A percentile compares a stretch with the other conserved stretches of the same genome.
phyloP scores from a whole-genome alignment of 23 tunicate species.

The Botrylloides violaceus region DNA sequence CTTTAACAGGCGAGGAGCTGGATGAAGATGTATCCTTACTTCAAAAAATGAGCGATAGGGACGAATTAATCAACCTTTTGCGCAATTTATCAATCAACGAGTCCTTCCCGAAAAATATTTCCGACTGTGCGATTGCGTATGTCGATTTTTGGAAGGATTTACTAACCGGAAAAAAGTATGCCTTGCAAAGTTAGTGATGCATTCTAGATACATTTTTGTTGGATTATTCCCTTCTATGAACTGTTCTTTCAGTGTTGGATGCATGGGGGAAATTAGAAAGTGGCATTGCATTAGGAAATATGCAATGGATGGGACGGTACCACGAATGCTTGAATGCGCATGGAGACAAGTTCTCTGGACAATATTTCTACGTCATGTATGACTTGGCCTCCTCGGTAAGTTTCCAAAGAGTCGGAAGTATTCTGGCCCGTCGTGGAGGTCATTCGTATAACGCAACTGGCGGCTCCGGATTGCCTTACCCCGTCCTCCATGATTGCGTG shows the following conservation, averaged over 20 bases:
- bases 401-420: too few species aligned
- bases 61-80: not conserved
- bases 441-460: too few species aligned
- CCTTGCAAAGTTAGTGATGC: not conserved
- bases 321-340: slow-evolving; percentile 5
- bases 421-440: too few species aligned
- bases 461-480: too few species aligned
- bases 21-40: too few species aligned
- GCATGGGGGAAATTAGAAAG: not conserved
- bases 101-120: not conserved
- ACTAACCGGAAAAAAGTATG: not conserved
- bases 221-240: not conserved
- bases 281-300: not conserved
- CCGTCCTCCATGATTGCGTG: too few species aligned
- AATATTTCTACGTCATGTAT: not conserved
- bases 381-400: too few species aligned
- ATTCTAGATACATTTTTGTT: not conserved
- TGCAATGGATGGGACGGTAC: slow-evolving; percentile 11
- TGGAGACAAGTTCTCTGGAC: slow-evolving; percentile 5
- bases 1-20: too few species aligned
- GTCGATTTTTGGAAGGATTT: not conserved
- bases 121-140: not conserved
- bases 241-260: not conserved
- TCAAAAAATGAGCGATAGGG: too few species aligned
- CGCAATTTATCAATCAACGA: not conserved